Evolutionary conservation across 2,797 vertebrate species (phyloP).

Genomic region (Apodemus agrarius): DNA sequence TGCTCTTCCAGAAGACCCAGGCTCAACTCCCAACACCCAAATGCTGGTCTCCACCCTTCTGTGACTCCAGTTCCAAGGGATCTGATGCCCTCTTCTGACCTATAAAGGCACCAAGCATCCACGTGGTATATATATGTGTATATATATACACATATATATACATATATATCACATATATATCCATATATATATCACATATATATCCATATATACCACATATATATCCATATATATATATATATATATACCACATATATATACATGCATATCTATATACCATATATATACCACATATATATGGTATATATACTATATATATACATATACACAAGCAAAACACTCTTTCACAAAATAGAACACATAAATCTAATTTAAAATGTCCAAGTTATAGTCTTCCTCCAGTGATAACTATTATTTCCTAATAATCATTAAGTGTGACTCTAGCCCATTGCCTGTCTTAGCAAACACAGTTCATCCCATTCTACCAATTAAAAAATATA

Average conservation of each 20-base stretch:
- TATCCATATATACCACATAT: too few species aligned
- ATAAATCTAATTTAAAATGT: not conserved
- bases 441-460: not conserved
- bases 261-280: too few species aligned
- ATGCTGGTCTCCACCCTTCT: not conserved
- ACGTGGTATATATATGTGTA: not conserved
- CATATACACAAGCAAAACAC: not conserved
- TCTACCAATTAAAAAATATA: not conserved
- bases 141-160: too few species aligned
- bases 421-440: slow-evolving; percentile 4
- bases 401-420: not conserved
- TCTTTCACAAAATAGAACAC: not conserved
- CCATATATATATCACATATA: too few species aligned
- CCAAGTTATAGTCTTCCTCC: not conserved
- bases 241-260: too few species aligned
- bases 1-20: not conserved
- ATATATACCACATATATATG: too few species aligned
- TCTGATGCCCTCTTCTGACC: not conserved
- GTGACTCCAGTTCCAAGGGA: not conserved
- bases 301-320: too few species aligned
- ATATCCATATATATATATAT: too few species aligned
- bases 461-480: not conserved
- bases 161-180: too few species aligned
- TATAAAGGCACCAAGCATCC: not conserved
- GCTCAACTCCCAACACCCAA: not conserved